Conservation (phyloP, 1,140 invertebrate genomes). For the Belonocnema kinseyi region DNA sequence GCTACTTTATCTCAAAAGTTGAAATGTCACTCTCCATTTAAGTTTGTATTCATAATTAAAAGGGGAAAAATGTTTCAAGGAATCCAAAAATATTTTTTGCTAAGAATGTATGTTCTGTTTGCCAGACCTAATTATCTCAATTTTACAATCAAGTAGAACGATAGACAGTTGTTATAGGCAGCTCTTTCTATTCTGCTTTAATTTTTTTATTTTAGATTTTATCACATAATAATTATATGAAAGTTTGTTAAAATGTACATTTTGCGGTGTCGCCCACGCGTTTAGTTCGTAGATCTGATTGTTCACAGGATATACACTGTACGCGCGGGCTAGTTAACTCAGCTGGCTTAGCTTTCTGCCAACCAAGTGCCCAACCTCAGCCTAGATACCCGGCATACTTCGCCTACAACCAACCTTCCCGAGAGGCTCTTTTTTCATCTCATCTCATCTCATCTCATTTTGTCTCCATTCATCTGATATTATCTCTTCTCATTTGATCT, state of each 20-base stretch:
- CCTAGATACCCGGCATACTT: constrained; percentile 72
- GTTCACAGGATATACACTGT: constrained; percentile 69
- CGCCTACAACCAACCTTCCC: constrained; percentile 65
- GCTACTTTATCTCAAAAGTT: no score
- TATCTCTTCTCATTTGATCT: constrained; percentile 4
- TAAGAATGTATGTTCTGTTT: no score
- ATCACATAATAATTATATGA: constrained; percentile 45
- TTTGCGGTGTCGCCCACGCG: constrained; percentile 67
- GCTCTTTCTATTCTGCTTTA: no score
- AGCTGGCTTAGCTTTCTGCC: constrained; percentile 55
- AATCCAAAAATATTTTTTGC: no score
- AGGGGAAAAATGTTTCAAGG: no score
- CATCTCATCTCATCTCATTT: constrained; percentile 32
- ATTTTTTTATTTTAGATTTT: neutral
- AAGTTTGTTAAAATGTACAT: constrained; percentile 67
- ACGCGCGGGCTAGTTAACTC: constrained; percentile 56
- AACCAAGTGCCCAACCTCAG: constrained; percentile 63
- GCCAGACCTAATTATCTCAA: no score
- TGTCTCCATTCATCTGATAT: constrained; percentile 40
- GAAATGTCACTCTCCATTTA: no score
- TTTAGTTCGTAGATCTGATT: constrained; percentile 68
- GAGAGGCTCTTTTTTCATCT: constrained; percentile 38
- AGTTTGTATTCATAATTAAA: no score
- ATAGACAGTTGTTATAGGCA: no score
- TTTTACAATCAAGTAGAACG: no score